These are phyloP conservation scores for Melikaiella ostensackeni DNA, from an alignment of 2,888 invertebrate species.

Conservation along the genomic window DNA sequence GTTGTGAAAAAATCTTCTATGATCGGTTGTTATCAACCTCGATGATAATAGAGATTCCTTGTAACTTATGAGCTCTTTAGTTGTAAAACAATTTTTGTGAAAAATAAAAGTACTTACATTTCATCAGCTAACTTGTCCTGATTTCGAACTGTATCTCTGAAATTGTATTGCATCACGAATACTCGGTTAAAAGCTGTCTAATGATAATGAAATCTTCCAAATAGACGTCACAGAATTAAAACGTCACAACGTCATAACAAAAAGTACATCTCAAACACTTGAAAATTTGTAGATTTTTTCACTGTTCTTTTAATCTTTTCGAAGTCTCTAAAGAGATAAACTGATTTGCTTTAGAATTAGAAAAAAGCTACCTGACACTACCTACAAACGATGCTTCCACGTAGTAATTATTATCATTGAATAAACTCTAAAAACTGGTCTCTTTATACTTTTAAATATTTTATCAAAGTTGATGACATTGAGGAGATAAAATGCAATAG, in stretches of 20 bases:
- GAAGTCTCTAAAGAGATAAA: too few relatives aligned
- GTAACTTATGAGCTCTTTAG: too few relatives aligned
- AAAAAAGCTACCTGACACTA: too few relatives aligned
- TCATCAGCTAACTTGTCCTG: neutral
- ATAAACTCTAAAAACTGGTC: neutral
- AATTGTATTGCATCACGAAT: neutral
- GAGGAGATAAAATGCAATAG: too few relatives aligned
- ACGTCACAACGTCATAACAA: neutral
- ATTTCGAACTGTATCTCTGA: neutral
- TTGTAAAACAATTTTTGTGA: too few relatives aligned
- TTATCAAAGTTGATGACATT: neutral
- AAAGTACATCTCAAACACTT: neutral
- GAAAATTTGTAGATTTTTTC: neutral
- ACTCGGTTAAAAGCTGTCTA: neutral
- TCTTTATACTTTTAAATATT: neutral
- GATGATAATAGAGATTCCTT: too few relatives aligned
- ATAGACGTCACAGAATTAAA: neutral
- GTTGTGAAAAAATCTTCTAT: too few relatives aligned
- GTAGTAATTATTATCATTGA: neutral
- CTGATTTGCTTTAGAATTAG: too few relatives aligned
- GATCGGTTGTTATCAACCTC: too few relatives aligned
- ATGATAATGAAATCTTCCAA: neutral
- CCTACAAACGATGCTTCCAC: neutral
- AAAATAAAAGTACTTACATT: too few relatives aligned
- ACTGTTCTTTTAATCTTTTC: too few relatives aligned